Percentiles rank a stretch among this genome's conserved stretches.
These are phyloP conservation scores for Hypselothyrea guttata DNA, from an alignment of 2,888 invertebrate genomes.

Conservation along the genomic window DNA sequence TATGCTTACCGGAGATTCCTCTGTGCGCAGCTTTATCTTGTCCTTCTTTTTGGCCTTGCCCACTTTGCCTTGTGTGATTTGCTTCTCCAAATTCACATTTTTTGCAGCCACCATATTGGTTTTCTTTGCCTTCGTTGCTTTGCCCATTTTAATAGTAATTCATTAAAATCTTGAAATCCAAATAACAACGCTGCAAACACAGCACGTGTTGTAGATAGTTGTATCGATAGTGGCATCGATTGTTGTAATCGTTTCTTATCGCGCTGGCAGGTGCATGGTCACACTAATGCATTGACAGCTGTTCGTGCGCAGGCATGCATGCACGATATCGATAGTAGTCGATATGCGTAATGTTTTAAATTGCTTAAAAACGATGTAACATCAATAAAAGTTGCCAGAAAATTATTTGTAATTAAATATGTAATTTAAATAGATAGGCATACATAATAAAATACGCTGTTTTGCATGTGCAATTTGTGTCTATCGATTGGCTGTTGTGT, in stretches of 20 bases:
- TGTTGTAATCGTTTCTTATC: slow-evolving; percentile 40
- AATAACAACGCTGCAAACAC: slow-evolving; percentile 38
- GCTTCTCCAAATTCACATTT: slow-evolving; percentile 87
- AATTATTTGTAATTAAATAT: too few relatives aligned
- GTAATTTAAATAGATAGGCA: too few relatives aligned
- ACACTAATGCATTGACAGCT: slow-evolving; percentile 33
- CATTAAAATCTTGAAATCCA: too few relatives aligned
- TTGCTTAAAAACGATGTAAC: too few relatives aligned
- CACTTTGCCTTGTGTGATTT: slow-evolving; percentile 87
- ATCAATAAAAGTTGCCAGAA: too few relatives aligned
- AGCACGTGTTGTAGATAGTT: slow-evolving; percentile 73
- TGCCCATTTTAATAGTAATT: slow-evolving; percentile 93
- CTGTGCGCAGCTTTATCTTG: slow-evolving; percentile 87
- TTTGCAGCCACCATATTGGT: slow-evolving; percentile 77
- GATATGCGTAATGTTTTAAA: too few relatives aligned
- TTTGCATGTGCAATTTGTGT: too few relatives aligned
- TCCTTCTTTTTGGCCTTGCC: slow-evolving; percentile 79
- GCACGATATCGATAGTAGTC: not conserved
- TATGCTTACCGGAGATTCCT: slow-evolving; percentile 85
- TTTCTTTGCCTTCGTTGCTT: slow-evolving; percentile 84
- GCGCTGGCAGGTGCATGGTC: slow-evolving; percentile 29
- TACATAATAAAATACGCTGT: too few relatives aligned
- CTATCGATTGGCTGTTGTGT: too few relatives aligned
- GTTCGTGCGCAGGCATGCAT: slow-evolving; percentile 17
- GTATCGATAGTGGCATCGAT: too few relatives aligned